Evolutionary conservation across 2,797 vertebrate genomes (phyloP), one percentile per base, ranked within the genome.

Genomic region (Siniperca undulata): DNA sequence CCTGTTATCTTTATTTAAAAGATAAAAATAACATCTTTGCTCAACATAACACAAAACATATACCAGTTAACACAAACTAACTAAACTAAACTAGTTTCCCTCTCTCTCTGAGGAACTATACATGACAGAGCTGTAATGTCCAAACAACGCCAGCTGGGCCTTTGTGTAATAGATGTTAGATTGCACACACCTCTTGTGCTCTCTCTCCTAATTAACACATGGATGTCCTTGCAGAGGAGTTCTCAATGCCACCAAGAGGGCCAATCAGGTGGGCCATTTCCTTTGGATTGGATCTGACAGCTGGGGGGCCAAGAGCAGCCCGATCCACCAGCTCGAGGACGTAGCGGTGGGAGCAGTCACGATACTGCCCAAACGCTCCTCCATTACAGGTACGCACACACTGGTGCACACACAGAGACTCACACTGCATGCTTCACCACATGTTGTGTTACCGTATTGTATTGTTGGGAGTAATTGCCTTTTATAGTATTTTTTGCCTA

Each of bases 241-340:
- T 90, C 97, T 99, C 66, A 97, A 97, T 30, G 97, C 98, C 7
- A 97, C 97, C 76, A 99, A 98, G 94, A 96, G 97, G 90, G 97
- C 97, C 7, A 97, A 97, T 86, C 96, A 97, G 88, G 95, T 97
- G 53, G 98, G 97, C 0, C 97, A 99, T 90, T 99, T 99, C 93
- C 95, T 98, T 0, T 99, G 98, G 98, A 97, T 99, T 85, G 98
- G 97, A 87, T 99, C 98, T 2, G 98, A 99, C 95, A 99, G 97
- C 55, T 99, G 98, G 98, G 98, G 98, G 74, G 96, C 97, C 92
- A 99, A 99, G 93, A 89, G 96, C 80, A 96, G 95, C 84, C 96
- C 97, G 0, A 90, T 98, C 66, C 92, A 97, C 78, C 96, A 97
- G 85, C 95, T 98, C 2, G 97, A 98, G 90, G 98, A 98, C 0